Conservation (phyloP, 2,888 invertebrate genomes). For the Erebia palarica region DNA sequence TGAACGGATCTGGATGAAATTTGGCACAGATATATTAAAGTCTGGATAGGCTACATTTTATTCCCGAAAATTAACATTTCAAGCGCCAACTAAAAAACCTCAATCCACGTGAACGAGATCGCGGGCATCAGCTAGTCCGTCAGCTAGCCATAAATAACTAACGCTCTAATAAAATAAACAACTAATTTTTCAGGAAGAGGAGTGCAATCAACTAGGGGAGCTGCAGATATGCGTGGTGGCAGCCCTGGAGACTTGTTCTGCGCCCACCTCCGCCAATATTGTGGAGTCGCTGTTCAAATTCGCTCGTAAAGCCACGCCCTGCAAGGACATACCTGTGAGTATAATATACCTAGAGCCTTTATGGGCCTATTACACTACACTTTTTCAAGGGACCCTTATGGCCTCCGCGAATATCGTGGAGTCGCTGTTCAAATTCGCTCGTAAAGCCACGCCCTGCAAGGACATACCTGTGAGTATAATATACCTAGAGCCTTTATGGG, state of each 20-base stretch:
- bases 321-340: constrained; percentile 59
- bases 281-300: constrained; percentile 89
- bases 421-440: constrained; percentile 88
- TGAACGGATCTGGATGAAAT: no score
- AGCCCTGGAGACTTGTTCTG: constrained; percentile 84
- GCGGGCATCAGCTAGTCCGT: no score
- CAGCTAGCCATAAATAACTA: no score
- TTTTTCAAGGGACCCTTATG: no score
- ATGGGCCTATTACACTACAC: no score
- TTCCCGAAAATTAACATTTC: no score
- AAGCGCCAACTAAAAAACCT: no score
- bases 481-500: background rate
- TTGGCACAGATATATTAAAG: no score
- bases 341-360: background rate
- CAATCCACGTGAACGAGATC: no score
- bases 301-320: constrained; percentile 86
- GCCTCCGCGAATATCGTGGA: constrained; percentile 92
- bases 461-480: constrained; percentile 44
- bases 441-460: constrained; percentile 85
- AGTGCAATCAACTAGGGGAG: constrained; percentile 56
- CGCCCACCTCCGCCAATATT: constrained; percentile 91
- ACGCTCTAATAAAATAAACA: no score
- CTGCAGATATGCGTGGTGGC: constrained; percentile 82
- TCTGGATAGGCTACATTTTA: no score
- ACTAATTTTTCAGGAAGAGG: constrained; percentile 56